Conservation (phyloP, 2,888 invertebrate genomes). For the Caenorhabditis doughertyi region DNA sequence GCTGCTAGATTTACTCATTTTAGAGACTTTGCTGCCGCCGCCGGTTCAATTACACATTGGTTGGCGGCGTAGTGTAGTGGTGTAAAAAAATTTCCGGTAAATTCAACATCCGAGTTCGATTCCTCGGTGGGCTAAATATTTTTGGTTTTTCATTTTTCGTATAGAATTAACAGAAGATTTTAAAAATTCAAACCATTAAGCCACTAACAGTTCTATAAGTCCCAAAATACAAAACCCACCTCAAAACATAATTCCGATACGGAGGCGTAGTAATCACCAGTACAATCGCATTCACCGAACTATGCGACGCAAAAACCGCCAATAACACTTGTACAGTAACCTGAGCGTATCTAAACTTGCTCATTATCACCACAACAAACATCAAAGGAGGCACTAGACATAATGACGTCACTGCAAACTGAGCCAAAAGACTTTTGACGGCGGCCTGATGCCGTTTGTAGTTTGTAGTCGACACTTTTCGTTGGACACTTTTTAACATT, state of each 20-base stretch:
- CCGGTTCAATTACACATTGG: too few relatives aligned
- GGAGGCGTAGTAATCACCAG: slow-evolving; percentile 32
- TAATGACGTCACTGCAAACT: slow-evolving; percentile 32
- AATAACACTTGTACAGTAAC: slow-evolving; percentile 24
- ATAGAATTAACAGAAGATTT: too few relatives aligned
- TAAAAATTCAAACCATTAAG: too few relatives aligned
- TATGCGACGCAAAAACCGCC: slow-evolving; percentile 22
- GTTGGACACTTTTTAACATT: slow-evolving; percentile 12
- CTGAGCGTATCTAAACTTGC: slow-evolving; percentile 9
- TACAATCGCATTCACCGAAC: slow-evolving; percentile 32
- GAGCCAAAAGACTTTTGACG: slow-evolving; percentile 32
- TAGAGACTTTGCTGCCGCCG: too few relatives aligned
- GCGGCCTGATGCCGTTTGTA: slow-evolving; percentile 25
- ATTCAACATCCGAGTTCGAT: too few relatives aligned
- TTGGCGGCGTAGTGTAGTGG: too few relatives aligned
- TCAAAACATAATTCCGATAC: slow-evolving; percentile 15
- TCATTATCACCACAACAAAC: slow-evolving; percentile 8
- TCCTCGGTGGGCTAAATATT: too few relatives aligned
- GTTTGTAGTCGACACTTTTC: slow-evolving; percentile 9
- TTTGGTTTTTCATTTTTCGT: too few relatives aligned
- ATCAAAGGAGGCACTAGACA: slow-evolving; percentile 22
- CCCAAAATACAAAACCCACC: too few relatives aligned
- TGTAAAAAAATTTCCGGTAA: too few relatives aligned
- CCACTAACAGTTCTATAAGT: too few relatives aligned
- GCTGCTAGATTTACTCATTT: too few relatives aligned